Evolutionary conservation across 2,797 vertebrate genomes (phyloP).

Genomic region (Loris lydekkerianus): DNA sequence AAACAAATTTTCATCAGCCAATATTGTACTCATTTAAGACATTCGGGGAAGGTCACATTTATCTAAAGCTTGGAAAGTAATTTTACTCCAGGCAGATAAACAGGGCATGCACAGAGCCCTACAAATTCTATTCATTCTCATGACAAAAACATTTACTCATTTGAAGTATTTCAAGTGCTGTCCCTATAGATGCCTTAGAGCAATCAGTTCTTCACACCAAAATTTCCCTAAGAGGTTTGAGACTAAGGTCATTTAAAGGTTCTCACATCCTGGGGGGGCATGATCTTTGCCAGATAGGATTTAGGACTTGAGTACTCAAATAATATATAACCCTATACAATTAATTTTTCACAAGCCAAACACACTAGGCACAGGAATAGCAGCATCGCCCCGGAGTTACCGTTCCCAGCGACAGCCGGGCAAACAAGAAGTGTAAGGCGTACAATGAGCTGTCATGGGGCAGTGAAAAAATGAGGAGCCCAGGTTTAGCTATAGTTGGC

Average conservation of each 20-base stretch:
- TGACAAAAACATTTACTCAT: conserved; percentile 63
- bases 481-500: not conserved
- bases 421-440: not conserved
- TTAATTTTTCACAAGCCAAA: conserved; percentile 45
- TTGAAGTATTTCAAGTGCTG: conserved; percentile 45
- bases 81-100: conserved; percentile 68
- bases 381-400: not conserved
- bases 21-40: conserved; percentile 55
- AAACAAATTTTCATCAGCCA: conserved; percentile 63
- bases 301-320: conserved; percentile 35
- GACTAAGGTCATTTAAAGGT: not conserved
- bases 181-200: conserved; percentile 48
- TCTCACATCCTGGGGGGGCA: not conserved
- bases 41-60: conserved; percentile 73
- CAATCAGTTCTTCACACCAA: conserved; percentile 34
- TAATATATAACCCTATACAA: not conserved
- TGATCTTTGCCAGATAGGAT: conserved; percentile 27
- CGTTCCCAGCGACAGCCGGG: not conserved
- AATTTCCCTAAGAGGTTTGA: conserved; percentile 43
- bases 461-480: not conserved
- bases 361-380: not conserved
- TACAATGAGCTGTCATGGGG: not conserved
- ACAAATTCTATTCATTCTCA: conserved; percentile 71
- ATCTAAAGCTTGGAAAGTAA: conserved; percentile 61
- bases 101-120: conserved; percentile 19